These are phyloP conservation scores for Drosophila neocordata DNA, from an alignment of 1,140 invertebrate genomes.

Conservation along the genomic window DNA sequence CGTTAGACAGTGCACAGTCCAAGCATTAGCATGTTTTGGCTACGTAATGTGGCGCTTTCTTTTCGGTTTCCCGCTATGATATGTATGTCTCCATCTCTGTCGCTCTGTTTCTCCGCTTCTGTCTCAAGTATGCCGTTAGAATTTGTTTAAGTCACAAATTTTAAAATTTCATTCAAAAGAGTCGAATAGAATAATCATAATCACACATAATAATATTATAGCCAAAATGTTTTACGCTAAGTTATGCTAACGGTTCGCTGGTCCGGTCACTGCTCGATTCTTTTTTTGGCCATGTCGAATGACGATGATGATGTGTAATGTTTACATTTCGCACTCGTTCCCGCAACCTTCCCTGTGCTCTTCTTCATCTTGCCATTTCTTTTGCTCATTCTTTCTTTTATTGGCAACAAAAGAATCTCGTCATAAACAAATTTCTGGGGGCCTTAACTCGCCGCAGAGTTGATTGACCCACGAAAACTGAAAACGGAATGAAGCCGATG, in stretches of 20 bases:
- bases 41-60: conserved; percentile 79
- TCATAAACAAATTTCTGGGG: conserved; percentile 68
- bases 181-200: conserved; percentile 36
- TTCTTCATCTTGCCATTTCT: conserved; percentile 3
- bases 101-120: background rate
- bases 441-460: conserved; percentile 43
- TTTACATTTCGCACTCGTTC: conserved; percentile 70
- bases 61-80: conserved; percentile 39
- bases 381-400: conserved; percentile 66
- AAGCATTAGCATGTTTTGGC: conserved; percentile 66
- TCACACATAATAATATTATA: conserved; percentile 26
- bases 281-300: conserved; percentile 40
- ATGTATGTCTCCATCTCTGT: background rate
- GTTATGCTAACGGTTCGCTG: conserved; percentile 46
- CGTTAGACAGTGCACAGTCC: conserved; percentile 56
- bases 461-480: conserved; percentile 71
- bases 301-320: conserved; percentile 62
- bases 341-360: conserved; percentile 25
- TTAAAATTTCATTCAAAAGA: conserved; percentile 58
- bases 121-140: conserved; percentile 67
- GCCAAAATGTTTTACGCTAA: background rate
- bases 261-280: conserved; percentile 29
- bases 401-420: conserved; percentile 75
- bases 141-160: conserved; percentile 48
- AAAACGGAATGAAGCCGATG: conserved; percentile 27